Base-by-base conservation (phyloP, 2,113 vertebrate species). In the Stegastes partitus region DNA sequence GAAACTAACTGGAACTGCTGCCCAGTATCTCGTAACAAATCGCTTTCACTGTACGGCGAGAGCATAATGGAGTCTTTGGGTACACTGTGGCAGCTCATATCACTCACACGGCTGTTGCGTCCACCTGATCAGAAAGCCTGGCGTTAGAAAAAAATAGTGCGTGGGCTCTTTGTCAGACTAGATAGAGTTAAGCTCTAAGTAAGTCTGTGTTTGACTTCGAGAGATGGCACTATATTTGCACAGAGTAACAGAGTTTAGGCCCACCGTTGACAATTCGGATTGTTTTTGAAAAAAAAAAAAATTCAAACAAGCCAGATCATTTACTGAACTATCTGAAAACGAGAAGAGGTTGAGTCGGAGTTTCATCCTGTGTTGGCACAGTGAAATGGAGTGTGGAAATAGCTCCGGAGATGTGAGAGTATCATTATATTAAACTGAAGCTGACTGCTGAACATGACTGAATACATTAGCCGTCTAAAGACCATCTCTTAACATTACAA, bases 351-450 rank as follows among this genome's bases (percentile, higher is more conserved):
- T 77, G 49, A 77, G 58, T 42, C 64, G 25, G 57, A 66, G 64
- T 45, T 77, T 74, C 47, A 70, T 80, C 23, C 74, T 11, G 25
- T 79, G 72, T 82, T 79, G 58, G 79, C 82, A 73, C 31, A 83
- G 79, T 66, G 75, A 80, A 79, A 74, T 77, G 55, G 75, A 79
- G 72, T 58, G 65, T 77, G 71, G 66, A 76, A 82, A 80, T 66
- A 66, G 26, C 55, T 85, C 54, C 64, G 34, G 68, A 58, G 56
- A 66, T 9, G 53, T 19, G 50, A 77, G 59, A 62, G 19, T 18
- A 69, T 77, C 42, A 73, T 62, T 81, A 55, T 47, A 61, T 67
- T 74, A 71, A 73, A 85, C 68, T 73, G 64, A 64, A 75, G 37
- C 37, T 58, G 69, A 65, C 77, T 73, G 39, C 63, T 18, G 76